phyloP scores from a whole-genome alignment of 2,888 invertebrate genomes.

The Trichopria drosophilae region DNA sequence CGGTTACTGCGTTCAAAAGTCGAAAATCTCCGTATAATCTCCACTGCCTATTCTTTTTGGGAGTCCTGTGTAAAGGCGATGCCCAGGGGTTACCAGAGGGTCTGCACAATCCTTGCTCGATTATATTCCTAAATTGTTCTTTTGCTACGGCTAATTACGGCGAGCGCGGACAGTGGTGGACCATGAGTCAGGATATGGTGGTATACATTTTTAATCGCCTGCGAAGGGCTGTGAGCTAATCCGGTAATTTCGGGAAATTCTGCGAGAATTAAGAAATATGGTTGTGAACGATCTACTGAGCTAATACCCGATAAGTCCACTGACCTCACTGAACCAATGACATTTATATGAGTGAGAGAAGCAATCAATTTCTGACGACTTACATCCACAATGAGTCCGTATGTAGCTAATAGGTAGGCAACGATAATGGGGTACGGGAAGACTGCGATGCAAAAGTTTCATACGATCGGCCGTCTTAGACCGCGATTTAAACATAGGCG shows the following conservation, averaged over 20 bases:
- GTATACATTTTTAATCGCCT: slow-evolving; percentile 14
- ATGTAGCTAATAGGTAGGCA: slow-evolving; percentile 27
- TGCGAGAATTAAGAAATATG: slow-evolving; percentile 1
- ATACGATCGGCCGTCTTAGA: slow-evolving; percentile 27
- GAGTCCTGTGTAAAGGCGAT: slow-evolving; percentile 47
- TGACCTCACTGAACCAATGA: slow-evolving; percentile 1
- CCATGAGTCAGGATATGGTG: slow-evolving; percentile 47
- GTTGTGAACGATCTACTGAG: neutral
- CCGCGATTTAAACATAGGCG: slow-evolving; percentile 24
- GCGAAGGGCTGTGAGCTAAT: slow-evolving; percentile 18
- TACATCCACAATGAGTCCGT: slow-evolving; percentile 8
- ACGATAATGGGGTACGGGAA: slow-evolving; percentile 28
- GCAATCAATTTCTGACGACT: slow-evolving; percentile 7
- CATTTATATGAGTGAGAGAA: neutral
- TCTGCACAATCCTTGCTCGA: neutral
- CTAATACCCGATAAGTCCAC: slow-evolving; percentile 5
- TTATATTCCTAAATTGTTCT: neutral
- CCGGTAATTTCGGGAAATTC: slow-evolving; percentile 23
- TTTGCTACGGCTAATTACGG: slow-evolving; percentile 36
- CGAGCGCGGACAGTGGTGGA: slow-evolving; percentile 45
- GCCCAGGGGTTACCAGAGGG: slow-evolving; percentile 46
- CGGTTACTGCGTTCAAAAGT: slow-evolving; percentile 38
- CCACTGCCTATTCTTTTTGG: slow-evolving; percentile 38
- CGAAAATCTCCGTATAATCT: slow-evolving; percentile 44
- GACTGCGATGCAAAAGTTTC: slow-evolving; percentile 28